phyloP scores from a whole-genome alignment of 2,888 invertebrate genomes.

The Dryobota labecula region DNA sequence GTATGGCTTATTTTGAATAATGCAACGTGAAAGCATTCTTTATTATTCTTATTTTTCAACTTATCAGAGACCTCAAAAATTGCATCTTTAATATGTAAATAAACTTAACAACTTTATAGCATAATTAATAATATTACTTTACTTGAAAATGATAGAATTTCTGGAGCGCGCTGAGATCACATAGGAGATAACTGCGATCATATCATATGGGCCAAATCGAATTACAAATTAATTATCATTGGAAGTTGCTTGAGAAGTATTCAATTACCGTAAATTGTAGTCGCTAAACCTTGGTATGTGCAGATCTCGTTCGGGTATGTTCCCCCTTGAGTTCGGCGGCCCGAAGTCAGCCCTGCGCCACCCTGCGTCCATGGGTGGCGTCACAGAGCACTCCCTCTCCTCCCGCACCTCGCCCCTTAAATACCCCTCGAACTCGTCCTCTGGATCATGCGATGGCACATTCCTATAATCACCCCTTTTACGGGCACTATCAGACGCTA shows the following conservation, averaged over 20 bases:
- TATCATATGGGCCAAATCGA: conserved; percentile 8
- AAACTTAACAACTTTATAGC: background rate
- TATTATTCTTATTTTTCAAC: background rate
- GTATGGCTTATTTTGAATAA: background rate
- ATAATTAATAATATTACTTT: background rate
- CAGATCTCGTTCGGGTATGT: conserved; percentile 89
- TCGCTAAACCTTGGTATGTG: conserved; percentile 92
- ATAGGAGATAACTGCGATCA: too few relatives aligned
- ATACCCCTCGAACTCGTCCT: conserved; percentile 90
- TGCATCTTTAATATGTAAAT: background rate
- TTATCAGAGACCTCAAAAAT: background rate
- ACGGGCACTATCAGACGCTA: conserved; percentile 80
- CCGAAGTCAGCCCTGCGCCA: conserved; percentile 82
- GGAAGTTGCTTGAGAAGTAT: conserved; percentile 13
- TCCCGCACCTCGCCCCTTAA: conserved; percentile 78
- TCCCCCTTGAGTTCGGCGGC: conserved; percentile 70
- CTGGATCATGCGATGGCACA: conserved; percentile 93
- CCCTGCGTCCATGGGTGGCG: conserved; percentile 77
- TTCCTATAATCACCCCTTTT: conserved; percentile 94
- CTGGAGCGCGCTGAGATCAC: background rate
- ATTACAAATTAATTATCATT: conserved; percentile 21
- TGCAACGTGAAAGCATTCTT: background rate
- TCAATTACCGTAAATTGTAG: conserved; percentile 90
- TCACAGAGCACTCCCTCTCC: conserved; percentile 74
- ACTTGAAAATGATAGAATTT: background rate